phyloP scores from a whole-genome alignment of 2,888 invertebrate species.

The Nezara viridula region DNA sequence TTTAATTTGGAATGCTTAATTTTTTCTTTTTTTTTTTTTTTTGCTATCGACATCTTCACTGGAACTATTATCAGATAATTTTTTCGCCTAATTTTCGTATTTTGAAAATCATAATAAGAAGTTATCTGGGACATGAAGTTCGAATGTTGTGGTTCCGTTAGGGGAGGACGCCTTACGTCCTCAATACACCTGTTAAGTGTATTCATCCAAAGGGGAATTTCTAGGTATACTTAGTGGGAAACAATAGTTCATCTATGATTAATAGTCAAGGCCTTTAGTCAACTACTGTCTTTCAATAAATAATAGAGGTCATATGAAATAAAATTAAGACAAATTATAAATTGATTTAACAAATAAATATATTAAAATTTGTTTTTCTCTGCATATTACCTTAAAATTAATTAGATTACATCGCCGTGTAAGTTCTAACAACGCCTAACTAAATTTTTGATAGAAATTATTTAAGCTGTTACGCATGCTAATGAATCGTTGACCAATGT shows the following conservation, averaged over 20 bases:
- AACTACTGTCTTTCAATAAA: background rate
- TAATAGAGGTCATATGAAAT: background rate
- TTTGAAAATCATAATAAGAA: background rate
- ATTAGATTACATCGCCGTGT: too few relatives aligned
- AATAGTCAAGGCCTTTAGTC: background rate
- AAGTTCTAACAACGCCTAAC: too few relatives aligned
- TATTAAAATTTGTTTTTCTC: too few relatives aligned
- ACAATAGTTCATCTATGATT: background rate
- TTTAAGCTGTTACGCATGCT: too few relatives aligned
- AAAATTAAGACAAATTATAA: too few relatives aligned
- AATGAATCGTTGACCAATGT: too few relatives aligned
- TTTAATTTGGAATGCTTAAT: too few relatives aligned
- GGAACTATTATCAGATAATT: background rate
- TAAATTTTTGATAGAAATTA: too few relatives aligned
- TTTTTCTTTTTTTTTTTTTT: too few relatives aligned
- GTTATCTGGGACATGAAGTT: background rate
- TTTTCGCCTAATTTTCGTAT: background rate
- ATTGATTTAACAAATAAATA: too few relatives aligned
- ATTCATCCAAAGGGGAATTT: background rate
- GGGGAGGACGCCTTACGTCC: background rate
- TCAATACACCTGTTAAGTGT: slow-evolving; percentile 3
- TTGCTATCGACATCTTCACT: background rate
- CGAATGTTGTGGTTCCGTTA: slow-evolving; percentile 16
- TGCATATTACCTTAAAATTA: too few relatives aligned
- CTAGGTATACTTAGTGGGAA: background rate